Conservation (phyloP, 2,797 vertebrate species). For the Perodicticus potto region DNA sequence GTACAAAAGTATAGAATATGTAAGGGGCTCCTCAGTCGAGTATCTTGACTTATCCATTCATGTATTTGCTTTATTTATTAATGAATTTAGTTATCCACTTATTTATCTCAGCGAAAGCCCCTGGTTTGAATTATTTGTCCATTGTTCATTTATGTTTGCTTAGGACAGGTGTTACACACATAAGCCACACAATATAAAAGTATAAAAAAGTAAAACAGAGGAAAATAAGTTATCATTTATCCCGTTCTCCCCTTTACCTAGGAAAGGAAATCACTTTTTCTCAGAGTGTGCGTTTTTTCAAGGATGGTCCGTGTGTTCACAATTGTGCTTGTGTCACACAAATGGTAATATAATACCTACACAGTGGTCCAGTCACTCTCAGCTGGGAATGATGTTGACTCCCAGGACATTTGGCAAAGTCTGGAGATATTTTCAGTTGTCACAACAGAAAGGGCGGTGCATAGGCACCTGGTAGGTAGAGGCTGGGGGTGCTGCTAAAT, state of each 20-base stretch:
- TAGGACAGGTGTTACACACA: background rate
- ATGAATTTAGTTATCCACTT: background rate
- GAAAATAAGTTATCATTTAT: accelerated
- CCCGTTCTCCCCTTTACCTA: accelerated
- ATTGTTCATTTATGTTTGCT: background rate
- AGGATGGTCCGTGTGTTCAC: accelerated
- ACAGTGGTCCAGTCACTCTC: background rate
- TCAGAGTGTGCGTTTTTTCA: background rate
- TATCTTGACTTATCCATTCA: background rate
- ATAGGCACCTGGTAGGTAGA: background rate
- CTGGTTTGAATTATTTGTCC: background rate
- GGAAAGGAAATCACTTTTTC: background rate
- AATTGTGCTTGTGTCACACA: too few species aligned
- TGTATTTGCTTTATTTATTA: background rate
- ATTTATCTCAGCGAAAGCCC: background rate
- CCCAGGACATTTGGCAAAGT: accelerated
- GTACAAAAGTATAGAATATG: background rate
- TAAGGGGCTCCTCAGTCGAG: background rate
- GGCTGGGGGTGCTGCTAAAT: accelerated
- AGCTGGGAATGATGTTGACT: accelerated
- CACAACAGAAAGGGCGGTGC: background rate
- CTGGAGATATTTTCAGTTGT: background rate
- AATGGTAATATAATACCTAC: too few species aligned
- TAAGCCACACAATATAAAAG: background rate
- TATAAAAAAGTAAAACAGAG: background rate